Conservation (phyloP, 2,888 invertebrate species). For the Drosophila neoperkinsi region DNA sequence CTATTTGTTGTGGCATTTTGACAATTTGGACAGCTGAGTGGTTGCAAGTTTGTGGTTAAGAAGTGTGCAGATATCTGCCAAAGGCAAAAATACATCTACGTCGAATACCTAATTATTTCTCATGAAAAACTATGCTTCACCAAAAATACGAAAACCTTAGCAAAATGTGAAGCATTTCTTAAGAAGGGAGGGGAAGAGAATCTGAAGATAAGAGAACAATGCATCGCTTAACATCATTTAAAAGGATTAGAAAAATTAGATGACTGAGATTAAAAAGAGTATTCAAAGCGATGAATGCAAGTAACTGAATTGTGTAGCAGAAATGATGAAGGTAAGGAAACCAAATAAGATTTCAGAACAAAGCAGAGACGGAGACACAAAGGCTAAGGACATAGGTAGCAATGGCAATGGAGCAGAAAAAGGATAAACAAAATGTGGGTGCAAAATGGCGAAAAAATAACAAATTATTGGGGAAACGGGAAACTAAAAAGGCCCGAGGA, state of each 20-base stretch:
- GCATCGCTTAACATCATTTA: not conserved
- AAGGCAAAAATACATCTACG: slow-evolving; percentile 8
- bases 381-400: not conserved
- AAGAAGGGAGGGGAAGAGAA: not conserved
- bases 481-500: no score
- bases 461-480: not conserved
- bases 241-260: not conserved
- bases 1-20: slow-evolving; percentile 69
- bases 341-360: not conserved
- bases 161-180: not conserved
- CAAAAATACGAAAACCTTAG: not conserved
- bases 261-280: not conserved
- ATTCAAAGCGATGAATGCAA: not conserved
- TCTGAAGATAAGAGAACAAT: not conserved
- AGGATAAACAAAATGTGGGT: not conserved
- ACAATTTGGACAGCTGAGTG: slow-evolving; percentile 53
- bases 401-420: not conserved
- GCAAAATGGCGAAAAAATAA: not conserved
- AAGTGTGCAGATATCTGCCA: slow-evolving; percentile 4
- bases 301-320: not conserved
- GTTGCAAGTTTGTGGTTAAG: slow-evolving; percentile 10
- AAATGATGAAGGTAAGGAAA: not conserved
- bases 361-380: not conserved
- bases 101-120: slow-evolving; percentile 42
- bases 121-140: slow-evolving; percentile 7